Evolutionary conservation across 2,797 vertebrate genomes (phyloP).

Genomic region (Propithecus deckenii): DNA sequence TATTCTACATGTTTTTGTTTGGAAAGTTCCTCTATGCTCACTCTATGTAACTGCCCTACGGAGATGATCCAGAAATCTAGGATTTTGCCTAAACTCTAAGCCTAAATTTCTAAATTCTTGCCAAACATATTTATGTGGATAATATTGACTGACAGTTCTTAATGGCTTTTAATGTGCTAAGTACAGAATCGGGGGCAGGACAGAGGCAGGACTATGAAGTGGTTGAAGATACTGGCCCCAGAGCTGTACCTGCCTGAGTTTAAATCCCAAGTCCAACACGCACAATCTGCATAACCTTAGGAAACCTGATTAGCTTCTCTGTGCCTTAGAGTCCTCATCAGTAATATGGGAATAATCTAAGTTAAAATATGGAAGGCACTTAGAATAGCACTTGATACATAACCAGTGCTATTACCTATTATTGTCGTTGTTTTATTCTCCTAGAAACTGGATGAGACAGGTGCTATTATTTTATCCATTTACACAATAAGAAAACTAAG

Average conservation of each 20-base stretch:
- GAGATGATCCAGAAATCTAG: not conserved
- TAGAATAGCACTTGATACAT: not conserved
- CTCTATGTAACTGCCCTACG: not conserved
- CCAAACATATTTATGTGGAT: not conserved
- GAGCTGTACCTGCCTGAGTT: not conserved
- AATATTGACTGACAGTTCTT: not conserved
- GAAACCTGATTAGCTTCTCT: not conserved
- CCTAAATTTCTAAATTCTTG: slow-evolving; percentile 7
- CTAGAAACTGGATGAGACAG: not conserved
- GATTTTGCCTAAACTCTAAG: not conserved
- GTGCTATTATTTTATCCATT: not conserved
- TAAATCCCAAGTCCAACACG: not conserved
- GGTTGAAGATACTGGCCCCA: not conserved
- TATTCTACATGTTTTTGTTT: not conserved
- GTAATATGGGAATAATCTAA: not conserved
- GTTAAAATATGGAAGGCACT: not conserved
- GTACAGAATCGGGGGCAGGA: not conserved
- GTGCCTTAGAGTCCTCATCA: not conserved
- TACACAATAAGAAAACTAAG: not conserved
- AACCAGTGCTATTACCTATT: not conserved
- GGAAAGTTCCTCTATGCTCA: not conserved
- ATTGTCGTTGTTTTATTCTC: not conserved
- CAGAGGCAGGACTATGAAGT: not conserved
- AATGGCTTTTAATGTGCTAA: not conserved
- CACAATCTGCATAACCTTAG: not conserved